Evolutionary conservation across 2,797 vertebrate genomes (phyloP).

Genomic region (Zalophus californianus): DNA sequence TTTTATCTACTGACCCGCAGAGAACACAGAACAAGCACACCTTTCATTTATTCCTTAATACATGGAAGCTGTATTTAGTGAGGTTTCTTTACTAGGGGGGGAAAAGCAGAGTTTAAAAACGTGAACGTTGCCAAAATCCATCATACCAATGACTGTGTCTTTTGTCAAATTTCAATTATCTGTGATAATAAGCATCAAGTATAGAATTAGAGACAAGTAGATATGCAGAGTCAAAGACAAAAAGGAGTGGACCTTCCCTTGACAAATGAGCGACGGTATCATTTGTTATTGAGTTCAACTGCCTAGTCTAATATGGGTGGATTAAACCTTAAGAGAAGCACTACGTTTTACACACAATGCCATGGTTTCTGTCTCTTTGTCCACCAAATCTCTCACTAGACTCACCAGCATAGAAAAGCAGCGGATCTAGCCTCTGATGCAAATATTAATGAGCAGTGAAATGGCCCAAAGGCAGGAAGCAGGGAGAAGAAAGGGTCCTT

Average conservation of each 20-base stretch:
- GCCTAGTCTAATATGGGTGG: neutral
- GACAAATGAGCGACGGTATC: neutral
- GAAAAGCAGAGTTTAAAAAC: conserved; percentile 20
- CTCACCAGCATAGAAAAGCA: conserved; percentile 35
- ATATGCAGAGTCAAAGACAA: neutral
- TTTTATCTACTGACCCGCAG: conserved; percentile 62
- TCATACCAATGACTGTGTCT: neutral
- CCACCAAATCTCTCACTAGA: neutral
- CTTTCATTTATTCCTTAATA: conserved; percentile 66
- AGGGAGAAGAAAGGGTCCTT: conserved; percentile 56
- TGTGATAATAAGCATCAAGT: conserved; percentile 20
- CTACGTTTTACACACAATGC: neutral
- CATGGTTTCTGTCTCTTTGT: neutral
- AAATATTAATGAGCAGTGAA: conserved; percentile 79
- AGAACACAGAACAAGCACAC: conserved; percentile 20
- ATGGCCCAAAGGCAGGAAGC: conserved; percentile 77
- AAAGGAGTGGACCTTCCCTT: neutral
- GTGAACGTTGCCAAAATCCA: conserved; percentile 5
- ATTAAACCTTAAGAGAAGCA: neutral
- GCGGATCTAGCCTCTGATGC: conserved; percentile 51
- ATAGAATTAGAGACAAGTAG: conserved; percentile 44
- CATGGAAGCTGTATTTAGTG: conserved; percentile 58
- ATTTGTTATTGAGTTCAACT: conserved; percentile 5
- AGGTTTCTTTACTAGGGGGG: conserved; percentile 12
- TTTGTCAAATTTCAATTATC: conserved; percentile 56